A percentile compares a stretch with the other conserved stretches of the same genome.
phyloP scores from a whole-genome alignment of 2,888 invertebrate species.

The Limnephilus marmoratus region DNA sequence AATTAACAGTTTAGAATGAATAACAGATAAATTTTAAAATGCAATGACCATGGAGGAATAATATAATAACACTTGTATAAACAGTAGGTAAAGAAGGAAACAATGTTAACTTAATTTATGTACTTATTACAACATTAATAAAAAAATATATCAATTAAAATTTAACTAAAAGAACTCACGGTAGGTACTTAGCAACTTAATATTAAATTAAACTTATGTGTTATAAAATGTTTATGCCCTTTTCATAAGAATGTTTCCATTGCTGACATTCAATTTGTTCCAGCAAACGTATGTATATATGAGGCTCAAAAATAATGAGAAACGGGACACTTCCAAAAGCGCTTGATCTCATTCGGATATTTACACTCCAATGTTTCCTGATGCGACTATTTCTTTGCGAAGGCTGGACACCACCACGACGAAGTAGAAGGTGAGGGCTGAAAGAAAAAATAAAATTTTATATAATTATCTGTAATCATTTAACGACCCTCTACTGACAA shows the following conservation, averaged over 20 bases:
- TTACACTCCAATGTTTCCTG: slow-evolving; percentile 25
- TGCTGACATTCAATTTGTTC: background rate
- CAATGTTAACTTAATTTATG: background rate
- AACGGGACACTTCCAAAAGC: background rate
- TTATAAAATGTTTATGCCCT: background rate
- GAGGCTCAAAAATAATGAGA: no score
- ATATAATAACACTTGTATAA: background rate
- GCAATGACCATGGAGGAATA: background rate
- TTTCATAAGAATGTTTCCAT: background rate
- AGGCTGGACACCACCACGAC: slow-evolving; percentile 22
- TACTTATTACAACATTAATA: background rate
- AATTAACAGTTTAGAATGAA: background rate
- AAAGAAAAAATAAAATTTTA: background rate
- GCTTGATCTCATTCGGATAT: background rate
- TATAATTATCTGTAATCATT: no score
- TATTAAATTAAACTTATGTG: background rate
- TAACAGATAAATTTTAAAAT: background rate
- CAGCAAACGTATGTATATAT: background rate
- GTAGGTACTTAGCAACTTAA: background rate
- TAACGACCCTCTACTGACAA: no score
- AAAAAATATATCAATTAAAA: background rate
- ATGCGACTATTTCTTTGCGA: slow-evolving; percentile 8
- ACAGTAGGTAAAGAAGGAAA: background rate
- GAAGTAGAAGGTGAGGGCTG: slow-evolving; percentile 23
- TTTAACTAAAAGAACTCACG: background rate